phyloP scores from a whole-genome alignment of 2,888 invertebrate species.

The Acheta domesticus region DNA sequence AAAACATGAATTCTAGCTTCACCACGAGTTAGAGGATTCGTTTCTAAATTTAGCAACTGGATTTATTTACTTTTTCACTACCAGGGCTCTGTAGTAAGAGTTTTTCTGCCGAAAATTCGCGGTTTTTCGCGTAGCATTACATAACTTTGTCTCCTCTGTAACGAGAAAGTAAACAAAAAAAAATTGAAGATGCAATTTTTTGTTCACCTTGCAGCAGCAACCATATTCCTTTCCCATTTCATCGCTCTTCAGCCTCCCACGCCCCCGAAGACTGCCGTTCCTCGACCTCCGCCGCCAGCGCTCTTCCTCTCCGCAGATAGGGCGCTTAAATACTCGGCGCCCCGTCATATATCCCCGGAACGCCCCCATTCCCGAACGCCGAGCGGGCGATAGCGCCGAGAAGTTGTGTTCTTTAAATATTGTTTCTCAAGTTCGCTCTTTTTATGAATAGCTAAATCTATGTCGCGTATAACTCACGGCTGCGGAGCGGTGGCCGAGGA shows the following conservation, averaged over 20 bases:
- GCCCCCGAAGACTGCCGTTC: neutral
- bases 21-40: too few relatives aligned
- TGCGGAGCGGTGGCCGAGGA: too few relatives aligned
- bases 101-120: too few relatives aligned
- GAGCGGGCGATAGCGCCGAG: neutral
- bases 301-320: neutral
- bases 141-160: too few relatives aligned
- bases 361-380: neutral
- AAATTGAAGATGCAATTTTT: too few relatives aligned
- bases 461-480: neutral
- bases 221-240: neutral
- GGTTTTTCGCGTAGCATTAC: too few relatives aligned
- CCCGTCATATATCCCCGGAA: neutral
- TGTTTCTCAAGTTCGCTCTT: neutral
- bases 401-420: slow-evolving; percentile 5
- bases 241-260: neutral
- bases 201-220: neutral
- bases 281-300: neutral
- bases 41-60: too few relatives aligned
- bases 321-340: neutral
- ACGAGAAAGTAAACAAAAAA: too few relatives aligned
- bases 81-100: too few relatives aligned
- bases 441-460: slow-evolving; percentile 11
- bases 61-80: too few relatives aligned
- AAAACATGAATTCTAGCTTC: too few relatives aligned